Evolutionary conservation across 2,888 invertebrate species (phyloP).

Genomic region (Lasioglossum calceatum): DNA sequence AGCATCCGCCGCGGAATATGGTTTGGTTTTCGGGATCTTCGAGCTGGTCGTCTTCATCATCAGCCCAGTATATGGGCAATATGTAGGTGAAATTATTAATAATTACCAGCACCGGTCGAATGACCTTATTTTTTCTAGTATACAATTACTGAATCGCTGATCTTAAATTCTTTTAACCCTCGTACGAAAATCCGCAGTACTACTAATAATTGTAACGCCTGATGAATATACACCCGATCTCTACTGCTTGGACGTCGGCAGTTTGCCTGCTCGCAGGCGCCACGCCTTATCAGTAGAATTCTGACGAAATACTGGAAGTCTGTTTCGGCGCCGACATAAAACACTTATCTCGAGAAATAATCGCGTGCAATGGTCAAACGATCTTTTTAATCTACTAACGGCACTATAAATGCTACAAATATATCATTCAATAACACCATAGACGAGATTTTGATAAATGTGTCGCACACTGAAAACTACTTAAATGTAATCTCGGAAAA

Average conservation of each 20-base stretch:
- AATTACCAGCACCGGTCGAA: neutral
- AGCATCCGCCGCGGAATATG: slow-evolving; percentile 92
- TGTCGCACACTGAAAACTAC: neutral
- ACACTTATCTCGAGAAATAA: slow-evolving; percentile 4
- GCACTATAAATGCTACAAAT: neutral
- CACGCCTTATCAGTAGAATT: slow-evolving; percentile 7
- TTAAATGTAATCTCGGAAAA: neutral
- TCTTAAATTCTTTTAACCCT: neutral
- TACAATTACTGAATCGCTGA: neutral
- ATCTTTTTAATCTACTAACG: neutral
- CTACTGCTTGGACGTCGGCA: neutral
- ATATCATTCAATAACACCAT: slow-evolving; percentile 5
- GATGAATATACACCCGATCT: neutral
- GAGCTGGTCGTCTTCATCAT: slow-evolving; percentile 93
- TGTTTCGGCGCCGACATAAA: neutral
- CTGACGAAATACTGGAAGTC: slow-evolving; percentile 24
- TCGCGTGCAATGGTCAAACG: slow-evolving; percentile 9
- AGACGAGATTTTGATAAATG: neutral
- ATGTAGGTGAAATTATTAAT: slow-evolving; percentile 84
- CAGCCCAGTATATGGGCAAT: slow-evolving; percentile 93
- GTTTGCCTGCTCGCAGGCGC: slow-evolving; percentile 45
- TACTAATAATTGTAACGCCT: slow-evolving; percentile 2
- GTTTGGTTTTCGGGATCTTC: slow-evolving; percentile 94
- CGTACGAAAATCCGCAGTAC: neutral
- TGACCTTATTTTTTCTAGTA: neutral